Percentiles rank a stretch among this genome's conserved stretches.
phyloP scores from a whole-genome alignment of 2,797 vertebrate genomes.

The Myripristis jacobus region DNA sequence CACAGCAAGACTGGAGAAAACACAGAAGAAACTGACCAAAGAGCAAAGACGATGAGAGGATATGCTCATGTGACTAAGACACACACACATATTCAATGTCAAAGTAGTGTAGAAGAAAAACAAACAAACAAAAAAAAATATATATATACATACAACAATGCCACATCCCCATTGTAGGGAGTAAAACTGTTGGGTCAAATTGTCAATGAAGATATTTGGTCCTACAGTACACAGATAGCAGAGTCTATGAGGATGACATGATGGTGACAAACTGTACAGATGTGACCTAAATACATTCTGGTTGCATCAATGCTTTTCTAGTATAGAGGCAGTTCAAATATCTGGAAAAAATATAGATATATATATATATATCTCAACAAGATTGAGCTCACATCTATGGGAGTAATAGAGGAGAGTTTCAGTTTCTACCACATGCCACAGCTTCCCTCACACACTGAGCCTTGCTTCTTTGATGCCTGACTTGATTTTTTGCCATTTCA shows the following conservation, averaged over 20 bases:
- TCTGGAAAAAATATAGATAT: conserved; percentile 71
- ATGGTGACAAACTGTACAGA: conserved; percentile 57
- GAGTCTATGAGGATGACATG: conserved; percentile 49
- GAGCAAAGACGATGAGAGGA: conserved; percentile 24
- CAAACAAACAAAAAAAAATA: conserved; percentile 20
- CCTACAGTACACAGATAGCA: conserved; percentile 59
- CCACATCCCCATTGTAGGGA: conserved; percentile 27
- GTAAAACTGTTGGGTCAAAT: conserved; percentile 29
- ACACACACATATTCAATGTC: conserved; percentile 30
- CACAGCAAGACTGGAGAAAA: conserved; percentile 13
- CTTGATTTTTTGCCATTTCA: not conserved
- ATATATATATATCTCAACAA: conserved; percentile 65
- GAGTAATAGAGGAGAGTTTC: conserved; percentile 53
- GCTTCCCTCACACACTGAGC: conserved; percentile 19
- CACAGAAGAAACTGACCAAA: not conserved
- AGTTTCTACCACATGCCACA: conserved; percentile 32
- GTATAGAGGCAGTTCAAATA: conserved; percentile 70
- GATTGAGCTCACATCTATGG: conserved; percentile 73
- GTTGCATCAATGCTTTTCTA: conserved; percentile 74
- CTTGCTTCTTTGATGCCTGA: not conserved
- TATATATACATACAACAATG: conserved; percentile 35
- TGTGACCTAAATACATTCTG: conserved; percentile 82
- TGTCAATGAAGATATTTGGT: conserved; percentile 57
- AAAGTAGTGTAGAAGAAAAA: conserved; percentile 28
- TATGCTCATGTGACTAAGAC: conserved; percentile 9